phyloP scores from a whole-genome alignment of 2,113 vertebrate species.

The Myanophis thanlyinensis region DNA sequence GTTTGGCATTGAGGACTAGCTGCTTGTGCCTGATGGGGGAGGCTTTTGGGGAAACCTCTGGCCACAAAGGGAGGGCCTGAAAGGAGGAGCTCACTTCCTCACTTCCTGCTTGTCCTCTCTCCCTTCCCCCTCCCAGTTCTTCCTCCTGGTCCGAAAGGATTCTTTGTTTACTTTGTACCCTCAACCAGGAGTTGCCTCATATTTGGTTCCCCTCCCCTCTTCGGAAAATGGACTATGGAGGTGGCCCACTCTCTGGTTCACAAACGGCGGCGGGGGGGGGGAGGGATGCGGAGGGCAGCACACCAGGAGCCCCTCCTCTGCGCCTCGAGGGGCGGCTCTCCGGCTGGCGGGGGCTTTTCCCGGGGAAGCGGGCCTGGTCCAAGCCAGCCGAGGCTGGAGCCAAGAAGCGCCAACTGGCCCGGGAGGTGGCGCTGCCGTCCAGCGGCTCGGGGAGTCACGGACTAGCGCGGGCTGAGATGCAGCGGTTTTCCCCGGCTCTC shows the following conservation, averaged over 20 bases:
- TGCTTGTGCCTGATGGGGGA: constrained; percentile 11
- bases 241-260: too few species aligned
- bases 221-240: neutral
- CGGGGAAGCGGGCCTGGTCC: neutral
- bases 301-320: neutral
- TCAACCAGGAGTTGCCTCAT: neutral
- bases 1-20: constrained; percentile 37
- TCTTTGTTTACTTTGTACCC: neutral
- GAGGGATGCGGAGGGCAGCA: neutral
- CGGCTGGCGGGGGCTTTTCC: too few species aligned
- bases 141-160: neutral
- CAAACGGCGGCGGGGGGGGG: too few species aligned
- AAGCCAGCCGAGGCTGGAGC: neutral
- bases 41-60: constrained; percentile 8
- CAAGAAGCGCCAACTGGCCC: neutral
- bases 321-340: neutral
- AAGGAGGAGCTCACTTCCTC: too few species aligned
- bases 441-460: neutral
- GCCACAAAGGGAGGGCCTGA: too few species aligned
- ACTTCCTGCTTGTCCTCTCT: too few species aligned
- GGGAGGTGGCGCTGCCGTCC: neutral
- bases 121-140: too few species aligned
- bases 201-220: neutral
- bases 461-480: neutral
- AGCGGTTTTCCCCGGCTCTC: neutral